Evolutionary conservation across 1,140 invertebrate species (phyloP), one percentile per base, ranked within the genome.

Genomic region (Battus philenor): DNA sequence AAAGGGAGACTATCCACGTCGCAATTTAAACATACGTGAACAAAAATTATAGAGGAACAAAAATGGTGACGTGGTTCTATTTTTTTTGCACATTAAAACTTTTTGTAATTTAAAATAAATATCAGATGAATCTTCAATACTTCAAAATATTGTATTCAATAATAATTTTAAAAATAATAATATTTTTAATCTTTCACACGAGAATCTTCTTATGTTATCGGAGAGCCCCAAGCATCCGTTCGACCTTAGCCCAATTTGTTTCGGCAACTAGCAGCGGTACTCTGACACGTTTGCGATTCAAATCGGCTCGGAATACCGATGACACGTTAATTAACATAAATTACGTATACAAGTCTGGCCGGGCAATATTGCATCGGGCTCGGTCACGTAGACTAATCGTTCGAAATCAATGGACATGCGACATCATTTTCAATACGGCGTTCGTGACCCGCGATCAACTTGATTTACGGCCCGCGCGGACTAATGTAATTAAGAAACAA

Each of bases 301-400:
- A 26, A 39, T 15, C 36, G 22, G 13, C 20, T 26, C 12, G n/a
- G 36, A 39, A 39, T 26, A 24, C 11, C 36, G 36, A 39, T 39
- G 36, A 39, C 22, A 39, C 36, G 36, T 27, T 41, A 27, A 41
- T 41, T 41, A 41, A 27, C 38, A 41, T 27, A 41, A 29, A 41
- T 41, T 41, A 41, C 24, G 24, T 41, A 29, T 29, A 41, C 36
- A 39, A 39, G 36, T 39, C 18, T 26, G 36, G 22, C 12, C 36
- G n/a, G 36, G 12, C 36, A 26, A 26, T 39, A 39, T 39, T 39
- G 36, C 36, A 39, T 13, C 6, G 20, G 11, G 22, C 36, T 26
- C 36, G 36, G 22, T 39, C 36, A 39, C 36, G 36, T 39, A 39
- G 20, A 13, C 20, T 26, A 39, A 39, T 39, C 20, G 36, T 39